phyloP scores from a whole-genome alignment of 2,797 vertebrate genomes.

The Cygnus olor region DNA sequence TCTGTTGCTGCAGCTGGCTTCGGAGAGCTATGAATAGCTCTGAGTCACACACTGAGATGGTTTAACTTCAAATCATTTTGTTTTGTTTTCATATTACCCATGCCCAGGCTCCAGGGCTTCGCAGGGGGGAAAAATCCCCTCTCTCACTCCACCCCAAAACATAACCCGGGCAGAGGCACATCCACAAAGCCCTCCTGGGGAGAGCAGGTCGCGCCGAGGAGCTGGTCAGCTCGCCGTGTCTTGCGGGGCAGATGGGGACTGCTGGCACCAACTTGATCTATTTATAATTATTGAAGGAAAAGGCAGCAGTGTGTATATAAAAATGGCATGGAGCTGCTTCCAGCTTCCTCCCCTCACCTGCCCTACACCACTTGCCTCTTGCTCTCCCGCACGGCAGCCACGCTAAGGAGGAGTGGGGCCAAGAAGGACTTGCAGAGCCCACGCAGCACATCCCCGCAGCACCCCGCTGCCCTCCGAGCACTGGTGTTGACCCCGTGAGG shows the following conservation, averaged over 20 bases:
- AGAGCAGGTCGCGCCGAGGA: conserved; percentile 7
- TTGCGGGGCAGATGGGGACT: conserved; percentile 67
- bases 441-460: background rate
- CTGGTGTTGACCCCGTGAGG: background rate
- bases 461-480: background rate
- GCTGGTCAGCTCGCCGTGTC: conserved; percentile 32
- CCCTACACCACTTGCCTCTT: conserved; percentile 72
- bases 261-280: conserved; percentile 66
- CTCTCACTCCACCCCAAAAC: conserved; percentile 40
- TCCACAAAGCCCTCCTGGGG: conserved; percentile 24
- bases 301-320: conserved; percentile 71
- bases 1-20: conserved; percentile 83
- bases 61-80: conserved; percentile 77
- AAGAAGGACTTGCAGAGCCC: background rate
- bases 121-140: background rate
- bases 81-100: conserved; percentile 75
- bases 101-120: conserved; percentile 55
- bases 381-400: background rate
- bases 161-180: background rate
- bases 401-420: background rate
- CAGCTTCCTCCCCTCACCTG: conserved; percentile 71
- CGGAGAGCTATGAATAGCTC: conserved; percentile 82
- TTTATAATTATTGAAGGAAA: conserved; percentile 75
- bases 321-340: conserved; percentile 70
- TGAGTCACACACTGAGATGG: conserved; percentile 81